Conservation (phyloP, 2,888 invertebrate genomes). For the Sabatieria punctata region DNA sequence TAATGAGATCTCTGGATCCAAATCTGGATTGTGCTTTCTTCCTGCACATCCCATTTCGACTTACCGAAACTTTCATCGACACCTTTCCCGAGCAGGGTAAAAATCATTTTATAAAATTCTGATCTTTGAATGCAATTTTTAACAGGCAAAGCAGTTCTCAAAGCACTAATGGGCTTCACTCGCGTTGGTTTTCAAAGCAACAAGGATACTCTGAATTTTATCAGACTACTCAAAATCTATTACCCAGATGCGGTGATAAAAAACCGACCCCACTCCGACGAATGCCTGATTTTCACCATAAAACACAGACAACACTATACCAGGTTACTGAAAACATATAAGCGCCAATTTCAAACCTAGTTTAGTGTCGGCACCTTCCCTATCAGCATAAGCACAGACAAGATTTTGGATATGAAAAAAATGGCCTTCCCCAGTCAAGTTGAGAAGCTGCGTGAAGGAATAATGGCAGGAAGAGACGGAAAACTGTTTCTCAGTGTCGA, state of each 20-base stretch:
- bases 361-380: conserved; percentile 54
- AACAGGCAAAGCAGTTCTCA: conserved; percentile 79
- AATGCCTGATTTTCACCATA: not conserved
- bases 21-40: conserved; percentile 55
- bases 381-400: conserved; percentile 70
- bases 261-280: not conserved
- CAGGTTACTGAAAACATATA: not conserved
- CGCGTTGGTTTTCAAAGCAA: conserved; percentile 82
- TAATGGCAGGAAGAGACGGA: conserved; percentile 2
- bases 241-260: not conserved
- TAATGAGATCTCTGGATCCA: conserved; percentile 52
- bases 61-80: conserved; percentile 64
- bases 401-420: conserved; percentile 54
- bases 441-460: not conserved
- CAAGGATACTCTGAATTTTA: conserved; percentile 3
- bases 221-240: not conserved
- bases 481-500: conserved; percentile 13
- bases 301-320: not conserved
- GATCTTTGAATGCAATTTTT: too few relatives aligned
- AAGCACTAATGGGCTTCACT: conserved; percentile 73
- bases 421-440: not conserved
- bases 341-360: not conserved
- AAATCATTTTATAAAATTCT: too few relatives aligned
- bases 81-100: conserved; percentile 53
- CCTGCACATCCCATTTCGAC: conserved; percentile 81